phyloP scores from a whole-genome alignment of 2,888 invertebrate genomes.

The Drosophila nr. perissopoda region DNA sequence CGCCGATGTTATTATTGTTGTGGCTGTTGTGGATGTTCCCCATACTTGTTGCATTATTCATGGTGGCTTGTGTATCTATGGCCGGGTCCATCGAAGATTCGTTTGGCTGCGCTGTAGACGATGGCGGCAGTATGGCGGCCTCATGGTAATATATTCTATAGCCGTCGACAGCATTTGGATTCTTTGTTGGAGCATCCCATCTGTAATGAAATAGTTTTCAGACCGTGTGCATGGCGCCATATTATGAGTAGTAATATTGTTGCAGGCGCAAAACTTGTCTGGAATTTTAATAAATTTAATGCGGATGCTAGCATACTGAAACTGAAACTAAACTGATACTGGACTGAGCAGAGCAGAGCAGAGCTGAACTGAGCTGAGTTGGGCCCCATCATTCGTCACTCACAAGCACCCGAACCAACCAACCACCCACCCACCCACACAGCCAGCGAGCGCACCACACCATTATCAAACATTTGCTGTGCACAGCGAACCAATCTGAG shows the following conservation, averaged over 20 bases:
- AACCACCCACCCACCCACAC: not conserved
- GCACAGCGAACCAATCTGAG: conserved; percentile 13
- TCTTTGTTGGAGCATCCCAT: conserved; percentile 93
- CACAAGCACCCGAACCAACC: not conserved
- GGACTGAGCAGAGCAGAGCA: not conserved
- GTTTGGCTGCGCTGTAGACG: conserved; percentile 51
- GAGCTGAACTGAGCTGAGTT: not conserved
- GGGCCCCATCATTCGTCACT: conserved; percentile 11
- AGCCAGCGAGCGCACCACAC: not conserved
- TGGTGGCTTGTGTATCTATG: conserved; percentile 59
- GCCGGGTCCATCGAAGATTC: conserved; percentile 55
- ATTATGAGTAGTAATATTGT: conserved; percentile 79
- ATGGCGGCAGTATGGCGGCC: conserved; percentile 85
- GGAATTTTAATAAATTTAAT: conserved; percentile 80
- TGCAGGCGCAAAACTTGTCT: conserved; percentile 78
- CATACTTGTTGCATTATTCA: conserved; percentile 83
- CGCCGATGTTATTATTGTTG: conserved; percentile 59
- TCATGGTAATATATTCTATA: conserved; percentile 93
- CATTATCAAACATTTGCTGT: conserved; percentile 5
- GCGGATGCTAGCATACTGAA: conserved; percentile 31
- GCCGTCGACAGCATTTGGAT: conserved; percentile 92
- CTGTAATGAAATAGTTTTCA: conserved; percentile 84
- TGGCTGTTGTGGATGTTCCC: conserved; percentile 45
- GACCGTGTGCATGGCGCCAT: conserved; percentile 67
- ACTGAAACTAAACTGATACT: not conserved